Evolutionary conservation across 1,140 invertebrate species (phyloP), one percentile per base, ranked within the genome.

Genomic region (Drosophila albomicans): DNA sequence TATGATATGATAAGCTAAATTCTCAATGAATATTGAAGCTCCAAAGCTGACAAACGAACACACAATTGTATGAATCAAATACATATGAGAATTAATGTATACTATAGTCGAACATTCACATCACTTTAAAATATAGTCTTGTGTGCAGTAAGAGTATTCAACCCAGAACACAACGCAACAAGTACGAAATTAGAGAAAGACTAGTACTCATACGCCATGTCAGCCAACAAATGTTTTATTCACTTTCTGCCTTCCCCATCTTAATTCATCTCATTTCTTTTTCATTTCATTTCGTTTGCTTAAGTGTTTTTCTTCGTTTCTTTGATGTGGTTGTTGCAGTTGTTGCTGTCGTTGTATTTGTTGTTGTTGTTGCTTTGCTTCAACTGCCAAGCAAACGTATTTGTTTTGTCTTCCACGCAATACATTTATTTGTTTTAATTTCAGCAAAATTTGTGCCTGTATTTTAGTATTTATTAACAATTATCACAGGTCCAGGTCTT

Each of bases 251-350:
- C 48, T 71, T 76, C 70, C 66, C 25, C 61, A 32, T 46, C 62
- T 74, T 48, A 25, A 62, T 77, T 62, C 59, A 64, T 84, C 41
- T 52, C 45, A 25, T 64, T 78, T 56, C 62, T 64, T 87, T 87
- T 68, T 46, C 35, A 49, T 15, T 69, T 62, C 16, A 28, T 72
- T 85, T 66, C 70, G 78, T 88, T 88, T 88, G 85, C 41, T 88
- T 90, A 89, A 89, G 78, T 90, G 85, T 88, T 89, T 78, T 63
- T 49, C 69, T 68, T 25, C 45, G 45, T 35, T 10, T 67, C 54
- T 15, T 81, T 64, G 35, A 52, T 51, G 15, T 62, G 69, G 13
- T 65, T 43, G 49, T 70, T 68, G 30, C 48, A 65, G 13, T 65
- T 43, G 49, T 70, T 68, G 30, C 48, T 81, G 45, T 11, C 66